Base-by-base conservation (phyloP, 2,797 vertebrate genomes). In the Lacerta bilineata region DNA sequence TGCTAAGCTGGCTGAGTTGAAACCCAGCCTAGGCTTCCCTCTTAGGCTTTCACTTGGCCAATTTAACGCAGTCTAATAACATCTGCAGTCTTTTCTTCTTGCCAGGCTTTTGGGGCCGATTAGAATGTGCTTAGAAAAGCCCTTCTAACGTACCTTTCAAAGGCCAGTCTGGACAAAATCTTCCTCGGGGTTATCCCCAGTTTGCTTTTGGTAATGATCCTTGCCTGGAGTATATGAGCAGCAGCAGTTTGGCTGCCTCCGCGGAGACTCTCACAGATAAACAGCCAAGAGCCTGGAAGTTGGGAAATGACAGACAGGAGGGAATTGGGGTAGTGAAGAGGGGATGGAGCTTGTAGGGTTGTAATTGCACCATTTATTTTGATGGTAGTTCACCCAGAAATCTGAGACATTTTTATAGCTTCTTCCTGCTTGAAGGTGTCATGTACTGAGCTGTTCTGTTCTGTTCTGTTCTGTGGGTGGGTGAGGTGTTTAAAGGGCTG, bases 1-100 rank as follows among this genome's bases (percentile, higher is more conserved):
- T 89, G 88, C 29, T 85, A 81, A 76, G 88, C 78, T 82, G 84
- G 84, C 84, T 69, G 79, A 86, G 72, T 86, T 85, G 84, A 89
- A 86, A 82, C 68, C 71, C 55, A 76, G 84, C 88, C 79, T 85
- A 86, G 88, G 88, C 43, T 89, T 89, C 79, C 88, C 84, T 89
- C 84, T 78, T 89, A 86, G 79, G 84, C 84, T 89, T 89, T 89
- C 84, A 76, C 79, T 86, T 89, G 88, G 78, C 84, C 84, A 86
- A 76, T 89, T 86, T 86, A 86, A 61, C 71, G 75, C 79, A 89
- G 43, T 81, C 84, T 89, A 69, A 82, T 89, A 89, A 89, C 84
- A 86, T 89, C 84, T 89, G 88, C 43, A 41, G 59, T 27, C 10
- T 33, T 76, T 82, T 81, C 59, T 86, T 81, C 78, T 81, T 82